A percentile compares a stretch with the other conserved stretches of the same genome.
These are phyloP conservation scores for Microplitis manilae DNA, from an alignment of 2,888 invertebrate species.

Conservation along the genomic window DNA sequence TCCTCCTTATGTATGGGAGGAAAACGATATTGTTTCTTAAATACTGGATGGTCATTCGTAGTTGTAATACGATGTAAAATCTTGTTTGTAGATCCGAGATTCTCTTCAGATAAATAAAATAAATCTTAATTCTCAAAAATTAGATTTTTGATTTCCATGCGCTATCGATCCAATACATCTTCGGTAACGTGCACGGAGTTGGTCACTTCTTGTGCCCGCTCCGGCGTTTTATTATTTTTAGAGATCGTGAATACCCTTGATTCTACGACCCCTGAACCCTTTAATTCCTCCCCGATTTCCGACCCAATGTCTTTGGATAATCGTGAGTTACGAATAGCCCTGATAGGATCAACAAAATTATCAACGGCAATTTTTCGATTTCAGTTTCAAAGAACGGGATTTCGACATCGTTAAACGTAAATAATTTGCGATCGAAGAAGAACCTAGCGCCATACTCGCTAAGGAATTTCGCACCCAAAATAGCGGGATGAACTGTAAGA, in stretches of 20 bases:
- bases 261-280: not conserved
- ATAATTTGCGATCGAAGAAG: too few species aligned
- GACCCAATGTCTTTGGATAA: not conserved
- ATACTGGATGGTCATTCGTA: not conserved
- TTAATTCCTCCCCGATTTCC: not conserved
- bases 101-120: not conserved
- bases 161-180: not conserved
- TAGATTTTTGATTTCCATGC: not conserved
- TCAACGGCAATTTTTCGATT: too few species aligned
- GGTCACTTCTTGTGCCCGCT: not conserved
- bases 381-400: too few species aligned
- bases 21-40: slow-evolving; percentile 11
- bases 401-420: too few species aligned
- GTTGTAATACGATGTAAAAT: not conserved
- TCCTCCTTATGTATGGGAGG: not conserved
- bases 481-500: too few species aligned
- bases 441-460: too few species aligned
- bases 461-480: too few species aligned
- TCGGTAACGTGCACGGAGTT: not conserved
- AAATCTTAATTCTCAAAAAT: not conserved
- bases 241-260: not conserved
- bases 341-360: too few species aligned
- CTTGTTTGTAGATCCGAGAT: not conserved
- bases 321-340: too few species aligned
- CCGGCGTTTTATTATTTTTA: not conserved